These are phyloP conservation scores for Penaeus chinensis DNA, from an alignment of 1,140 invertebrate species.

Conservation along the genomic window DNA sequence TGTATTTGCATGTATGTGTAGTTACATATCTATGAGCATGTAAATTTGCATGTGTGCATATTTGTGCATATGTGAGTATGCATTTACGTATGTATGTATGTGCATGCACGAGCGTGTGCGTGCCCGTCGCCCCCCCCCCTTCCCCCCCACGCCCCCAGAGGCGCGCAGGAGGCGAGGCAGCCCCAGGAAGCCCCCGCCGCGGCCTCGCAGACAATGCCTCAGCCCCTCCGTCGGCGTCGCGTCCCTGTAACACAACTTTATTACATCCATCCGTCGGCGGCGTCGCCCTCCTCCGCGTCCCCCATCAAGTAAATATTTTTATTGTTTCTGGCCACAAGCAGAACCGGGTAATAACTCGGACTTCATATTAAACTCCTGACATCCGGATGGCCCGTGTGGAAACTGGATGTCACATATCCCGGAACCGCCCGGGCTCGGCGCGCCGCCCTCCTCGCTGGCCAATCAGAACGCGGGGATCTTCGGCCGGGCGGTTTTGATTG, in stretches of 20 bases:
- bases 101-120: no score
- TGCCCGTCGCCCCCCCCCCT: no score
- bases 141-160: no score
- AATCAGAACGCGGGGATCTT: conserved; percentile 6
- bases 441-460: conserved; percentile 14
- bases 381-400: conserved; percentile 58
- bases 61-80: no score
- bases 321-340: conserved; percentile 59
- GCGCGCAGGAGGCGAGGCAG: no score
- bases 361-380: conserved; percentile 62
- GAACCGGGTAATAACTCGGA: conserved; percentile 59
- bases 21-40: no score
- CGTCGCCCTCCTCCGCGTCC: conserved; percentile 14
- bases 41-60: no score
- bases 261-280: conserved; percentile 30
- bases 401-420: conserved; percentile 49
- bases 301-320: conserved; percentile 62
- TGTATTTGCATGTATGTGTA: no score
- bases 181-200: conserved; percentile 7
- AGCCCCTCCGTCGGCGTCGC: conserved; percentile 22
- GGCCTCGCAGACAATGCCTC: conserved; percentile 21
- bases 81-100: no score
- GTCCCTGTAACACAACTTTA: conserved; percentile 47
- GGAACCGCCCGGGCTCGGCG: not conserved
- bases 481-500: conserved; percentile 39